Conservation (phyloP, 2,888 invertebrate genomes). For the Drosophila macrospina region DNA sequence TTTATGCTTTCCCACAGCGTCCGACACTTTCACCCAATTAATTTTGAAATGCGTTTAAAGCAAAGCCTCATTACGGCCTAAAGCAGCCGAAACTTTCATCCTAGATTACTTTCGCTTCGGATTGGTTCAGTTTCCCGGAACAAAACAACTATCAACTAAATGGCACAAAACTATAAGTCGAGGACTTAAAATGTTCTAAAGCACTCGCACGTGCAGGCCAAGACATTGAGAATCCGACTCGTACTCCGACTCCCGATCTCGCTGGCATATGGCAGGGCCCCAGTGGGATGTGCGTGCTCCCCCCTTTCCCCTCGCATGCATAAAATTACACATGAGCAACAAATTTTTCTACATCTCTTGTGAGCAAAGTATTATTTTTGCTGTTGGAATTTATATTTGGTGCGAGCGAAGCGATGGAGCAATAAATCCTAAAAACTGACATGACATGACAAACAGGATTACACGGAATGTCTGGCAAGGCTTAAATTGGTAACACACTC, state of each 20-base stretch:
- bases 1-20: too few species aligned
- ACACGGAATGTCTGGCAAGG: slow-evolving; percentile 77
- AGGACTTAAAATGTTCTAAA: slow-evolving; percentile 59
- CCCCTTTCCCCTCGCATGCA: slow-evolving; percentile 42
- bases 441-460: slow-evolving; percentile 85
- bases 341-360: slow-evolving; percentile 61
- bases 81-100: slow-evolving; percentile 51
- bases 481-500: slow-evolving; percentile 77
- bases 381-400: slow-evolving; percentile 66
- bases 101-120: slow-evolving; percentile 38
- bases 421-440: slow-evolving; percentile 85
- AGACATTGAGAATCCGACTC: slow-evolving; percentile 30
- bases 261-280: slow-evolving; percentile 15
- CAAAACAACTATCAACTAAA: slow-evolving; percentile 43
- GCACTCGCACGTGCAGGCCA: slow-evolving; percentile 50
- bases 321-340: slow-evolving; percentile 64
- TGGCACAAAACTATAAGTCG: slow-evolving; percentile 66
- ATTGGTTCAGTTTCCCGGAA: slow-evolving; percentile 7
- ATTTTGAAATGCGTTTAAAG: slow-evolving; percentile 54
- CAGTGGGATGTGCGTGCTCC: slow-evolving; percentile 43
- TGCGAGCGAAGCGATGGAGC: slow-evolving; percentile 49
- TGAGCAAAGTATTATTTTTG: slow-evolving; percentile 48
- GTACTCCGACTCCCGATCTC: slow-evolving; percentile 19
- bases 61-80: slow-evolving; percentile 54
- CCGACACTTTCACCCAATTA: slow-evolving; percentile 53